Conservation (phyloP, 1,140 invertebrate genomes). For the Brachionus sp. region DNA sequence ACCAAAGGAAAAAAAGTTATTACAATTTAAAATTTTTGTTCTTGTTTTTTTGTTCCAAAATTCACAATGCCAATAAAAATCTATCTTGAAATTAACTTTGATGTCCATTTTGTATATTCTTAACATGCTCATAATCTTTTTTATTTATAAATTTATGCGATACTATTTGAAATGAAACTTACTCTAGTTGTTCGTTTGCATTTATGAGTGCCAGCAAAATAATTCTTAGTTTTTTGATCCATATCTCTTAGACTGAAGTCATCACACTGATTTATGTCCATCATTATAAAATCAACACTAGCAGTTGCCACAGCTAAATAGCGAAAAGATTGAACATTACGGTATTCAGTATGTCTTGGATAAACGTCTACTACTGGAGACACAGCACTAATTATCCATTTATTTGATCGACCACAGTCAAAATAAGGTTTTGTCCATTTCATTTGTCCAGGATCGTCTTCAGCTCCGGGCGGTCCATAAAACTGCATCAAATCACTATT, state of each 20-base stretch:
- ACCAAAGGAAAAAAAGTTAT: too few relatives aligned
- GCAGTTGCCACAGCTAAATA: slow-evolving; percentile 86
- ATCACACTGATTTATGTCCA: slow-evolving; percentile 92
- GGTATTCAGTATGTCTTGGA: slow-evolving; percentile 77
- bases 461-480: slow-evolving; percentile 56
- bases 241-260: slow-evolving; percentile 61
- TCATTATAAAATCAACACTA: slow-evolving; percentile 93
- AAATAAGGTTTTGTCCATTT: slow-evolving; percentile 91
- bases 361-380: slow-evolving; percentile 91
- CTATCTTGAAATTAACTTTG: slow-evolving; percentile 57
- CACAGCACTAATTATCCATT: slow-evolving; percentile 88
- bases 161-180: slow-evolving; percentile 48
- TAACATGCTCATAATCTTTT: too few relatives aligned
- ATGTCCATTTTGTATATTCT: too few relatives aligned
- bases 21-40: too few relatives aligned
- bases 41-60: too few relatives aligned
- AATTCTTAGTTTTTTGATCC: slow-evolving; percentile 71
- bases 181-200: slow-evolving; percentile 94
- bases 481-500: slow-evolving; percentile 48
- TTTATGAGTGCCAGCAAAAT: slow-evolving; percentile 80
- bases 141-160: background rate
- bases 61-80: too few relatives aligned
- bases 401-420: slow-evolving; percentile 88
- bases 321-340: slow-evolving; percentile 61
- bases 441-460: slow-evolving; percentile 78